A percentile compares a stretch with the other conserved stretches of the same genome.
These are phyloP conservation scores for Lepidurus apus DNA, from an alignment of 1,140 invertebrate genomes.

Conservation along the genomic window DNA sequence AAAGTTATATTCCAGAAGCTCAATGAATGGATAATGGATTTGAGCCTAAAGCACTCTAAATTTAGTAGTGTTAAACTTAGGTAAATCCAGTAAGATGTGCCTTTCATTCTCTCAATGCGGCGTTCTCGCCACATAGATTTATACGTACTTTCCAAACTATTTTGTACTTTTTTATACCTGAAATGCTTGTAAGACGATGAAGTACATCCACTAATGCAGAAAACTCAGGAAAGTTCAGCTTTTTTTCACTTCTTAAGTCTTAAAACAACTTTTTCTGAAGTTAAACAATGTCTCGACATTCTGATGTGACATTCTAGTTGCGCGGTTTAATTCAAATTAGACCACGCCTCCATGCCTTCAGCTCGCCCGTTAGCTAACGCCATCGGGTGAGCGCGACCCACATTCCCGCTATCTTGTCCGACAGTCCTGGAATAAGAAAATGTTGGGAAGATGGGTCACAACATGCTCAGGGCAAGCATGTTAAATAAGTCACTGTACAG, in stretches of 20 bases:
- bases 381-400: neutral
- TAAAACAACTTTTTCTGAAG: too few species aligned
- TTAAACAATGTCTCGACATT: too few species aligned
- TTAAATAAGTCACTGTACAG: conserved; percentile 12
- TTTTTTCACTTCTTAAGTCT: too few species aligned
- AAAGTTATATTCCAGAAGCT: conserved; percentile 25
- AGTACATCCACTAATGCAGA: too few species aligned
- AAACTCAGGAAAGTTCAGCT: too few species aligned
- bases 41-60: neutral
- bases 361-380: neutral
- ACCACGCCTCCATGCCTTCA: neutral
- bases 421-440: neutral
- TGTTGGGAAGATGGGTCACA: conserved; percentile 5
- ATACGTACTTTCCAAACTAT: too few species aligned
- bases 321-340: neutral
- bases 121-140: too few species aligned
- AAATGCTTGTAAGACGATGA: too few species aligned
- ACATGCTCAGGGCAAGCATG: conserved; percentile 12
- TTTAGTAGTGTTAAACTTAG: neutral
- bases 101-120: too few species aligned
- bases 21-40: neutral
- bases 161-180: too few species aligned
- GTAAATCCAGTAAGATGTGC: too few species aligned
- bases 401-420: neutral
- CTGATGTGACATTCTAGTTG: too few species aligned